Percentiles rank a stretch among this genome's conserved stretches.
These are phyloP conservation scores for Myiozetetes cayanensis DNA, from an alignment of 2,113 vertebrate species.

Conservation along the genomic window DNA sequence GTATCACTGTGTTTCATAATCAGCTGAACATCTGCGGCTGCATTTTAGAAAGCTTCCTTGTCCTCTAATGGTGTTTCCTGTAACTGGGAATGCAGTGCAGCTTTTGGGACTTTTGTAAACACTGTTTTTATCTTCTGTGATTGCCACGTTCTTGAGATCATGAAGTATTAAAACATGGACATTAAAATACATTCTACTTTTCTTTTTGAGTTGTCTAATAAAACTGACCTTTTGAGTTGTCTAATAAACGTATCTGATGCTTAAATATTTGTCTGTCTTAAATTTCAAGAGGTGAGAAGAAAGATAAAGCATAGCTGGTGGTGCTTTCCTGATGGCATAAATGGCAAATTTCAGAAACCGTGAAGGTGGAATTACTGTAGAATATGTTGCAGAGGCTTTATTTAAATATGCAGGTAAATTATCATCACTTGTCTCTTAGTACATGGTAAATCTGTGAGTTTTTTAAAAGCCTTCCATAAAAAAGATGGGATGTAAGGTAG, in stretches of 20 bases:
- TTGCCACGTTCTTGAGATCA: not conserved
- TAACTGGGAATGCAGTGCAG: not conserved
- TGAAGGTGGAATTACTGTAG: not conserved
- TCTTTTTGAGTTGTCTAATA: not conserved
- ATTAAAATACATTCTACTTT: not conserved
- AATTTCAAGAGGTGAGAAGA: not conserved
- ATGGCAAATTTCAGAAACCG: not conserved
- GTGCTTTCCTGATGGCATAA: not conserved
- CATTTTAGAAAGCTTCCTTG: not conserved
- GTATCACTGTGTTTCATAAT: not conserved
- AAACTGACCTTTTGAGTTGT: slow-evolving; percentile 29
- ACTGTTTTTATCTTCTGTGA: not conserved
- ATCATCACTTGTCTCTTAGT: not conserved
- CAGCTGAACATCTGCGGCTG: not conserved
- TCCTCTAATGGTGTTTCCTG: not conserved
- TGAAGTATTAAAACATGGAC: not conserved
- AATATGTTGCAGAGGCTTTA: not conserved
- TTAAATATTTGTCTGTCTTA: not conserved
- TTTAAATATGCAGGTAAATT: not conserved
- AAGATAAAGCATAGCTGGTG: not conserved
- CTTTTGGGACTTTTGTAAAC: slow-evolving; percentile 44
- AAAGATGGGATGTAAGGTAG: not conserved
- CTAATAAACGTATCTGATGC: slow-evolving; percentile 35
- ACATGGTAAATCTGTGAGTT: not conserved
- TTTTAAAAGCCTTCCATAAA: not conserved